phyloP scores from a whole-genome alignment of 92 coral and sea anemone species.

The Porites divaricata region DNA sequence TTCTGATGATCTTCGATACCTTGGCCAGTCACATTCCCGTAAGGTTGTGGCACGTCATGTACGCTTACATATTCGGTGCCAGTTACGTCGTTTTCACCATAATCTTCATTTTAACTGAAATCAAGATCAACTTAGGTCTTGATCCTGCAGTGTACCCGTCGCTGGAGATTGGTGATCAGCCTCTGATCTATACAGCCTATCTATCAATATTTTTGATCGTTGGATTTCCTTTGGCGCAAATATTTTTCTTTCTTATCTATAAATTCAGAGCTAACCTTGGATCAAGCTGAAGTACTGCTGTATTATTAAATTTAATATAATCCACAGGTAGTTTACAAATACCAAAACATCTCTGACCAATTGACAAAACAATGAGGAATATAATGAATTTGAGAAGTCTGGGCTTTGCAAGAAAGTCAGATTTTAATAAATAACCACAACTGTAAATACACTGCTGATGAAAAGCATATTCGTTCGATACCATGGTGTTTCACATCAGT shows the following conservation, averaged over 20 bases:
- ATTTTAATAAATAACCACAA: too few relatives aligned
- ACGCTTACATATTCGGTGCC: constrained; percentile 83
- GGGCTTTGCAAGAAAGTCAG: too few relatives aligned
- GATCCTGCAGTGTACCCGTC: constrained; percentile 77
- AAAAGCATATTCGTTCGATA: too few relatives aligned
- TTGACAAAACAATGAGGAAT: too few relatives aligned
- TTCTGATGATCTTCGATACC: constrained; percentile 70
- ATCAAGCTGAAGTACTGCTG: neutral
- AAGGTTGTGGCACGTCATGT: constrained; percentile 74
- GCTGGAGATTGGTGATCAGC: constrained; percentile 69
- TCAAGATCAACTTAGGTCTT: constrained; percentile 49
- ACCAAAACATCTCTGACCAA: neutral
- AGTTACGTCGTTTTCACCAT: constrained; percentile 71
- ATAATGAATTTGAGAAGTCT: too few relatives aligned
- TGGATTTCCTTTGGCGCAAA: constrained; percentile 77
- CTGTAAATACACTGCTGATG: too few relatives aligned
- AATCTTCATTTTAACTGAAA: constrained; percentile 68
- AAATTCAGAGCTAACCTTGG: constrained; percentile 49
- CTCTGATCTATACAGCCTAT: constrained; percentile 81
- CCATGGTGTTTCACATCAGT: too few relatives aligned
- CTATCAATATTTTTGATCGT: constrained; percentile 70
- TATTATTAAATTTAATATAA: neutral
- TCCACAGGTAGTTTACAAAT: too few relatives aligned
- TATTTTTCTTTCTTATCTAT: constrained; percentile 69
- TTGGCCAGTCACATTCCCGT: constrained; percentile 74